Percentiles rank a stretch among this genome's conserved stretches.
phyloP scores from a whole-genome alignment of 2,888 invertebrate genomes.

The Hyposoter didymator region DNA sequence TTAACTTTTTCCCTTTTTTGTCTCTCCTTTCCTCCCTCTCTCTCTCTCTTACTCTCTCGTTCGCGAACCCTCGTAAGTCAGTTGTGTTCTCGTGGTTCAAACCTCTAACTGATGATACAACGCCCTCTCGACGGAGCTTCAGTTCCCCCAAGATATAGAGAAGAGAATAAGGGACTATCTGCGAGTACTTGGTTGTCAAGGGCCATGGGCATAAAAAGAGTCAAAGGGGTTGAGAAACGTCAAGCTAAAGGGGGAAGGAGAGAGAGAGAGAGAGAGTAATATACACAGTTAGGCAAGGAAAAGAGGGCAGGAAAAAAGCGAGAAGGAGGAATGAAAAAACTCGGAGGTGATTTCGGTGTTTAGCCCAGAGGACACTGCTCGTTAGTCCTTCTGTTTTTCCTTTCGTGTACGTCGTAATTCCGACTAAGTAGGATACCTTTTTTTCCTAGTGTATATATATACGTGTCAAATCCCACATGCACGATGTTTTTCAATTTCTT shows the following conservation, averaged over 20 bases:
- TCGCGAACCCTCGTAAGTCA: constrained; percentile 15
- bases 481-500: neutral
- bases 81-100: constrained; percentile 11
- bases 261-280: neutral
- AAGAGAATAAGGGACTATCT: constrained; percentile 12
- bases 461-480: neutral
- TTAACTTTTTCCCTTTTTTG: neutral
- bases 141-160: neutral
- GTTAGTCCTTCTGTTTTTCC: constrained; percentile 72
- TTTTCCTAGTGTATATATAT: neutral
- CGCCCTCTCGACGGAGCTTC: constrained; percentile 11
- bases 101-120: constrained; percentile 15
- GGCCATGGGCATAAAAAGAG: constrained; percentile 17
- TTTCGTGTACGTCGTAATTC: neutral
- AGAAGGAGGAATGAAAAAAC: constrained; percentile 25
- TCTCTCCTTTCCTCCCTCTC: neutral
- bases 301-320: neutral
- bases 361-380: constrained; percentile 71
- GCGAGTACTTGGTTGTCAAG: constrained; percentile 42
- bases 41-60: neutral
- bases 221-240: constrained; percentile 6
- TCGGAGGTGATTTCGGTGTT: constrained; percentile 55
- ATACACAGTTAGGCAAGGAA: neutral
- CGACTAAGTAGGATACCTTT: neutral
- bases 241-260: neutral